phyloP scores from a whole-genome alignment of 92 coral and sea anemone genomes.

The Meandrina meandrites region DNA sequence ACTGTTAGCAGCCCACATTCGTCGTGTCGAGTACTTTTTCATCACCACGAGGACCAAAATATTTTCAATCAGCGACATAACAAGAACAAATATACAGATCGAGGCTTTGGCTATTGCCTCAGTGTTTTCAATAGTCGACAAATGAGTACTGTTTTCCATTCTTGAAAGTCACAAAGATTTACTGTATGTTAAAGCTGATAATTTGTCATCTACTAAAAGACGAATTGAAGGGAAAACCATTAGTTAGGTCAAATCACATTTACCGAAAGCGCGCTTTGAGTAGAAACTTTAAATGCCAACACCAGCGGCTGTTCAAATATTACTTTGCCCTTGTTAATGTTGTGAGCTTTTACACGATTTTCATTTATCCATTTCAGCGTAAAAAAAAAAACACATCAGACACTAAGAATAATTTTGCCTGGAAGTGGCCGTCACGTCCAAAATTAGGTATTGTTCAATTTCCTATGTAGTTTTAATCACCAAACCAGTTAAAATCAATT shows the following conservation, averaged over 20 bases:
- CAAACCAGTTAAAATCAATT: not conserved
- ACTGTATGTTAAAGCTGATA: not conserved
- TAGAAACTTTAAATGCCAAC: not conserved
- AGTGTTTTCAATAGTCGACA: not conserved
- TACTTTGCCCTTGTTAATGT: not conserved
- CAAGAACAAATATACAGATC: slow-evolving; percentile 25
- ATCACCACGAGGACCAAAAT: slow-evolving; percentile 6
- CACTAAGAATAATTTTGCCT: not conserved
- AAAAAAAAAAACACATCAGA: not conserved
- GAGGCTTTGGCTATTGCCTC: slow-evolving; percentile 27
- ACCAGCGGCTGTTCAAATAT: slow-evolving; percentile 10
- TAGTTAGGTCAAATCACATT: not conserved
- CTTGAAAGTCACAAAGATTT: not conserved
- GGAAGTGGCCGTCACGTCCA: not conserved
- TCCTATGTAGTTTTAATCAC: not conserved
- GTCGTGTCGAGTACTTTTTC: slow-evolving; percentile 1
- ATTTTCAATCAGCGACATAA: slow-evolving; percentile 28
- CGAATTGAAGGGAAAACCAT: not conserved
- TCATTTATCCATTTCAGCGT: not conserved
- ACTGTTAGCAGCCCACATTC: slow-evolving; percentile 29
- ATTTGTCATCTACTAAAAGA: not conserved
- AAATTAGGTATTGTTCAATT: not conserved
- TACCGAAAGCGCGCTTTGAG: not conserved
- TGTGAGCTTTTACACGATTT: not conserved
- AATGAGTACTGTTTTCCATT: slow-evolving; percentile 14